A percentile compares a stretch with the other conserved stretches of the same genome.
Evolutionary conservation across 2,888 invertebrate species (phyloP).

Genomic region (Platycheirus albimanus): DNA sequence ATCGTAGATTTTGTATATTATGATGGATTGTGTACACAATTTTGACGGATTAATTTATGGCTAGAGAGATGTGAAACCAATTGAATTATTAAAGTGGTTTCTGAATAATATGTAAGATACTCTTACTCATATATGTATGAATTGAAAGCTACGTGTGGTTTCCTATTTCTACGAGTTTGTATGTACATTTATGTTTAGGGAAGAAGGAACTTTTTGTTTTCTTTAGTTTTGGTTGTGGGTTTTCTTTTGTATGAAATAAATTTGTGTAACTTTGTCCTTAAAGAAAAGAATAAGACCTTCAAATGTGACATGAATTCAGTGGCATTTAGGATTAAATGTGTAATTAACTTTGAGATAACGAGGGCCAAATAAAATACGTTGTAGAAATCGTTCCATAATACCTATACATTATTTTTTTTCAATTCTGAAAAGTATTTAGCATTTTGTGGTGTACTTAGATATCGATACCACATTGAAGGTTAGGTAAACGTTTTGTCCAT

Average conservation of each 20-base stretch:
- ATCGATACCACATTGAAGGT: too few species aligned
- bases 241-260: not conserved
- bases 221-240: too few species aligned
- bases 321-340: too few species aligned
- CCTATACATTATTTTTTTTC: too few species aligned
- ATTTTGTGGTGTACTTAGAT: too few species aligned
- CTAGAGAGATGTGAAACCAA: slow-evolving; percentile 44
- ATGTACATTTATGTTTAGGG: not conserved
- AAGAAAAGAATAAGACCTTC: not conserved
- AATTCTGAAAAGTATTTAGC: too few species aligned
- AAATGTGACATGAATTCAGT: not conserved
- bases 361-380: too few species aligned
- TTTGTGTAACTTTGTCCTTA: not conserved
- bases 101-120: slow-evolving; percentile 12
- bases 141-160: too few species aligned
- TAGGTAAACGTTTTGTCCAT: too few species aligned
- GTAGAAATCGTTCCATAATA: too few species aligned
- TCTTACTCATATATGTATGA: too few species aligned
- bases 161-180: not conserved
- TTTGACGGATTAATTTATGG: slow-evolving; percentile 50
- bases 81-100: slow-evolving; percentile 46
- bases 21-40: slow-evolving; percentile 51
- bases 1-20: slow-evolving; percentile 41
- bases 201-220: not conserved
- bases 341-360: too few species aligned